phyloP scores from a whole-genome alignment of 2,888 invertebrate species.

The Exephanes ischioxanthus region DNA sequence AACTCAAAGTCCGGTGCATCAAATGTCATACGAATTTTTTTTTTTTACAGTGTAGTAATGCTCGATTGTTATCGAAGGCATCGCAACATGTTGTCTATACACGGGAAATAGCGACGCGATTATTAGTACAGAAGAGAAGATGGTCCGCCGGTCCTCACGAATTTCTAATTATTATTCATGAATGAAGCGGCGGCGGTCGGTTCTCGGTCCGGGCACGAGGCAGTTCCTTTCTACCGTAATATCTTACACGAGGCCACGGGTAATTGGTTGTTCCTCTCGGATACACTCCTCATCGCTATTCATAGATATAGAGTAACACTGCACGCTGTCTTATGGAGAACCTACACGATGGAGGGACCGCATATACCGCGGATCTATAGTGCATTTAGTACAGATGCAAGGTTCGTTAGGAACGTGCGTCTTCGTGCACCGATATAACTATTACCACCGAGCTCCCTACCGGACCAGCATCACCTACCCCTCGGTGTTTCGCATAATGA shows the following conservation, averaged over 20 bases:
- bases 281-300: conserved; percentile 81
- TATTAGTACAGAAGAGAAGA: conserved; percentile 43
- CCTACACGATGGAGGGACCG: conserved; percentile 7
- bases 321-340: conserved; percentile 61
- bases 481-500: conserved; percentile 78
- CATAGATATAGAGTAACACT: conserved; percentile 74
- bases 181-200: conserved; percentile 61
- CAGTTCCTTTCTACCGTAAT: conserved; percentile 68
- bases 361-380: conserved; percentile 53
- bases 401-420: conserved; percentile 76
- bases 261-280: conserved; percentile 77
- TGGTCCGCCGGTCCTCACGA: conserved; percentile 59
- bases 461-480: conserved; percentile 47
- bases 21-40: neutral
- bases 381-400: conserved; percentile 60
- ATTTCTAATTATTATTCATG: conserved; percentile 78
- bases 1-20: no score
- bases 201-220: conserved; percentile 1
- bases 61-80: neutral
- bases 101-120: conserved; percentile 30
- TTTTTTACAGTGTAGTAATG: neutral
- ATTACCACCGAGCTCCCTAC: conserved; percentile 40
- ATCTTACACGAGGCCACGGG: conserved; percentile 65
- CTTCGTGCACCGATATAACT: conserved; percentile 46
- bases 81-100: neutral